Evolutionary conservation across 2,888 invertebrate genomes (phyloP).

Genomic region (Pachliopta kotzebuea): DNA sequence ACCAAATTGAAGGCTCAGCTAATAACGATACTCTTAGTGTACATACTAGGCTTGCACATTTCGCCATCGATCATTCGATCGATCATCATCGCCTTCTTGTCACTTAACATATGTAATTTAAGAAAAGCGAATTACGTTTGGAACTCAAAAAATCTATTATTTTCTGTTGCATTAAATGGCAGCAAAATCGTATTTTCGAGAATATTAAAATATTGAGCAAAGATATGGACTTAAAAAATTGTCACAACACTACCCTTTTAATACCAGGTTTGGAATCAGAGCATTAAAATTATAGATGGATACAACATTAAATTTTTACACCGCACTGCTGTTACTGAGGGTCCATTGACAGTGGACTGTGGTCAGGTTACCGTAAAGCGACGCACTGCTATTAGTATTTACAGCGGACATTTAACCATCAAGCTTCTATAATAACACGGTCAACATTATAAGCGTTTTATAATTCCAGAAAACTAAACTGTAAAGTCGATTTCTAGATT

Average conservation of each 20-base stretch:
- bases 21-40: too few relatives aligned
- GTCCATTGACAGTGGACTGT: conserved; percentile 22
- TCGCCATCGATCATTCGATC: too few relatives aligned
- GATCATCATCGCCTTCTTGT: too few relatives aligned
- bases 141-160: too few relatives aligned
- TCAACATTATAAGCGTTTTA: not conserved
- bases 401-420: conserved; percentile 5
- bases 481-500: not conserved
- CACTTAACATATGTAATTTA: too few relatives aligned
- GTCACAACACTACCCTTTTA: conserved; percentile 22
- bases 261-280: conserved; percentile 38
- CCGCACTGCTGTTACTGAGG: conserved; percentile 23
- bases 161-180: too few relatives aligned
- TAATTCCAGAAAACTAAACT: not conserved
- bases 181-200: not conserved
- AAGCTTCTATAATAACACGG: not conserved
- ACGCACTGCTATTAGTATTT: conserved; percentile 17
- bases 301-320: conserved; percentile 36
- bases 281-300: conserved; percentile 44
- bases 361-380: conserved; percentile 23
- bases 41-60: too few relatives aligned
- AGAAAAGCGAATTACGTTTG: too few relatives aligned
- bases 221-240: not conserved
- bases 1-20: too few relatives aligned
- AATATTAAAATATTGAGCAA: not conserved